A percentile compares a stretch with the other conserved stretches of the same genome.
These are phyloP conservation scores for Oenanthe melanoleuca DNA, from an alignment of 2,113 vertebrate genomes.

Conservation along the genomic window DNA sequence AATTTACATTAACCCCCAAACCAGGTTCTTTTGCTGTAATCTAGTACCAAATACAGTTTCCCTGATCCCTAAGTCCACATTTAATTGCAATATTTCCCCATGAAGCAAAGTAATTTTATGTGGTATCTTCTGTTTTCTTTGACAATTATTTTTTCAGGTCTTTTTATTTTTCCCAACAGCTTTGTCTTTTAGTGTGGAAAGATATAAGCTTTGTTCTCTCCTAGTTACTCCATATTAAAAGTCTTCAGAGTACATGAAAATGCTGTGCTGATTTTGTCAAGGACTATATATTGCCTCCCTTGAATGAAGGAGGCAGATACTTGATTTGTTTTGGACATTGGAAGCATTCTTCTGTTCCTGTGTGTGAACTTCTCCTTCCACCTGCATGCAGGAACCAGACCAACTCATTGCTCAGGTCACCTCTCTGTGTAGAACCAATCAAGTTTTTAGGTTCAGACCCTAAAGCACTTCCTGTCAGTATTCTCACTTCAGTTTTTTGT, in stretches of 20 bases:
- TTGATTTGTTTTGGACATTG: background rate
- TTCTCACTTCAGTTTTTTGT: background rate
- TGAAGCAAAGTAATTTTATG: background rate
- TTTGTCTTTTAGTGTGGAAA: background rate
- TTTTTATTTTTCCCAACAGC: background rate
- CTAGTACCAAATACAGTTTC: background rate
- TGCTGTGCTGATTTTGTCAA: background rate
- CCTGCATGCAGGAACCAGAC: background rate
- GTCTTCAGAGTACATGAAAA: background rate
- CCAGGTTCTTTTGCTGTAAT: background rate
- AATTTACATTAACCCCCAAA: background rate
- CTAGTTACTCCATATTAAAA: background rate
- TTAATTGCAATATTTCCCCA: background rate
- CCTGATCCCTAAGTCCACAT: background rate
- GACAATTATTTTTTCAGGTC: background rate
- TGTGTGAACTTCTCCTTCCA: background rate
- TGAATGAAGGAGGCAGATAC: background rate
- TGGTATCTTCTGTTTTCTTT: background rate
- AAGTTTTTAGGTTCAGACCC: background rate
- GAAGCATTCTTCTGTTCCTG: background rate
- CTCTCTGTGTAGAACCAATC: background rate
- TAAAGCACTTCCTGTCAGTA: background rate
- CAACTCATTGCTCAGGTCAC: background rate
- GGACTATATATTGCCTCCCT: background rate
- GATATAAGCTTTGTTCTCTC: background rate